These are phyloP conservation scores for Sinhomidia bicolor DNA, from an alignment of 2,888 invertebrate genomes.

Conservation along the genomic window DNA sequence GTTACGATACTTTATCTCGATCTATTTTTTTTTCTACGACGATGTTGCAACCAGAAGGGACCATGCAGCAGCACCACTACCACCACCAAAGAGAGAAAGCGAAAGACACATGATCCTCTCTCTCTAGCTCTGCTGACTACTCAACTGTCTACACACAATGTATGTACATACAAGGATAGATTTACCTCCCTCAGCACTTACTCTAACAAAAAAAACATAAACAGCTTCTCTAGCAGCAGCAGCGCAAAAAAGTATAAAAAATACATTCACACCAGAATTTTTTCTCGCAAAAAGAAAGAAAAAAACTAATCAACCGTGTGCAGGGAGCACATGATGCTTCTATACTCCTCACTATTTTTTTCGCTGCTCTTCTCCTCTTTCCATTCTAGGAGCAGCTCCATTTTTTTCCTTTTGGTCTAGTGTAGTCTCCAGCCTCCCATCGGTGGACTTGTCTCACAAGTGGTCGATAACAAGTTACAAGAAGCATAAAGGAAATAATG, in stretches of 20 bases:
- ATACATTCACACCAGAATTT: background rate
- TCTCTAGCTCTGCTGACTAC: background rate
- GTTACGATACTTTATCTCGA: background rate
- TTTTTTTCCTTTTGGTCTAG: background rate
- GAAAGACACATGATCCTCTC: too few species aligned
- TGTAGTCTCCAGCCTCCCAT: too few species aligned
- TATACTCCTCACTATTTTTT: too few species aligned
- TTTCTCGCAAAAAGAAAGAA: background rate
- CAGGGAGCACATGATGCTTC: constrained; percentile 55
- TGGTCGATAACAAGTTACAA: constrained; percentile 71
- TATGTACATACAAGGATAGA: background rate
- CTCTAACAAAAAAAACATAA: constrained; percentile 15
- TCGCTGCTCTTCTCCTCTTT: constrained; percentile 45
- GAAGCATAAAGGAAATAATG: constrained; percentile 50
- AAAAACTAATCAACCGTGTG: constrained; percentile 67
- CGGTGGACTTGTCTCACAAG: constrained; percentile 64
- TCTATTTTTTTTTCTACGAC: background rate
- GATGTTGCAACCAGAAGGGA: constrained; percentile 6
- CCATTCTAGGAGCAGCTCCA: background rate
- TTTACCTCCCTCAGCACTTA: background rate
- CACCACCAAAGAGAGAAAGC: background rate
- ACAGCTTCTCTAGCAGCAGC: background rate
- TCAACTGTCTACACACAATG: background rate
- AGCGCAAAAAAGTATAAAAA: background rate
- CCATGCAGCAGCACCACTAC: background rate